Base-by-base conservation (phyloP, 2,797 vertebrate species). In the Thripadectes ignobilis region DNA sequence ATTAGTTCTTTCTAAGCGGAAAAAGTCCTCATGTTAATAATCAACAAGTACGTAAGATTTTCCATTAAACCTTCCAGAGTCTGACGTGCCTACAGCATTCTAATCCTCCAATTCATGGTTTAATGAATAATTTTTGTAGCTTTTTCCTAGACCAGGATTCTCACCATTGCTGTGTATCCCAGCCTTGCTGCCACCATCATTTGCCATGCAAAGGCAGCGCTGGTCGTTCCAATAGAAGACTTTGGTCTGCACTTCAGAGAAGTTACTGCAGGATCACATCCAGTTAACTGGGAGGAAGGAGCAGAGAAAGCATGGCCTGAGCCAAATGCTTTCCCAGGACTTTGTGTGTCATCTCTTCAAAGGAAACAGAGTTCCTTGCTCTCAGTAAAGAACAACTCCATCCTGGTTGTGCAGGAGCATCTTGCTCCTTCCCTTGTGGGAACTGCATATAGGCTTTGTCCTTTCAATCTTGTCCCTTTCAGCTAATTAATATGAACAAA, bases 21-120 rank as follows among this genome's bases (percentile, higher is more conserved):
- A 93, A 94, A 88, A 92, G 15, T 85, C 52, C 63, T 88, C 36
- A 58, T 85, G 63, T 39, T 93, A 90, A 91, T 93, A 85, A 91
- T 85, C 83, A 93, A 93, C 58, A 95, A 77, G 71, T 77, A 79
- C 0, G 6, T 82, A 86, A 92, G 24, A 69, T 76, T 95, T 95
- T 91, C 84, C 84, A 87, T 77, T 89, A 89, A 69, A 71, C 32
- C 38, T 91, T 79, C 48, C 61, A 76, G 79, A 65, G 46, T 62
- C 63, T 8, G 2, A 57, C 15, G 1, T 0, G 11, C 55, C 69
- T 77, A 41, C 73, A 72, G 61, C 41, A 38, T 88, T 67, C 65
- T 81, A 74, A 63, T 23, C 24, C 41, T 36, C 20, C 5, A 14
- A 7, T 34, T 30, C 30, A 14, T 4, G 27, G 23, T 14, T 73